phyloP scores from a whole-genome alignment of 92 coral and sea anemone species.

The Paramuricea clavata region DNA sequence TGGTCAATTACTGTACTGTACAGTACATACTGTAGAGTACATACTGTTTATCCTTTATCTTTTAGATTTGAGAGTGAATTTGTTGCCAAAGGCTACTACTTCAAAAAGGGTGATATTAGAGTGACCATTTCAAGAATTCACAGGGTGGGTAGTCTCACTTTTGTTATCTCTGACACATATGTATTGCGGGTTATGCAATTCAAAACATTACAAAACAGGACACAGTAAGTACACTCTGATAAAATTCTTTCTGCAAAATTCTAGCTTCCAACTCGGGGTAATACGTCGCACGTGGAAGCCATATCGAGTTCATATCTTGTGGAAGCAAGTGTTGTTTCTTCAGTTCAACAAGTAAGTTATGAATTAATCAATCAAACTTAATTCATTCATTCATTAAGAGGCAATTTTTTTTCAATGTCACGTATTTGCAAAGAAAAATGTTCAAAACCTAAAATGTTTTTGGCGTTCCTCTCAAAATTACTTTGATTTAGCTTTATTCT shows the following conservation, averaged over 20 bases:
- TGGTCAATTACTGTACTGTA: background rate
- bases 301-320: conserved; percentile 85
- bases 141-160: conserved; percentile 67
- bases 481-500: too few relatives aligned
- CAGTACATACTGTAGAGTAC: background rate
- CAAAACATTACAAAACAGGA: too few relatives aligned
- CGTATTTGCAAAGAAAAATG: too few relatives aligned
- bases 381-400: too few relatives aligned
- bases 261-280: conserved; percentile 62
- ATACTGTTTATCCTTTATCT: background rate
- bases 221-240: too few relatives aligned
- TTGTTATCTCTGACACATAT: too few relatives aligned
- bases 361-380: too few relatives aligned
- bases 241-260: background rate
- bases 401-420: too few relatives aligned
- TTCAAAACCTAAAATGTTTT: too few relatives aligned
- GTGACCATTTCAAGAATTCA: conserved; percentile 89
- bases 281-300: conserved; percentile 71
- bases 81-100: conserved; percentile 85
- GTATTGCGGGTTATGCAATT: too few relatives aligned
- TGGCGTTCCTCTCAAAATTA: too few relatives aligned
- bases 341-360: conserved; percentile 90
- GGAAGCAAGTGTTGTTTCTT: conserved; percentile 82
- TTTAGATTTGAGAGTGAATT: conserved; percentile 85
- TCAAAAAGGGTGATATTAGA: conserved; percentile 89